Evolutionary conservation across 2,113 vertebrate genomes (phyloP), one percentile per base, ranked within the genome.

Genomic region (Alligator sinensis): DNA sequence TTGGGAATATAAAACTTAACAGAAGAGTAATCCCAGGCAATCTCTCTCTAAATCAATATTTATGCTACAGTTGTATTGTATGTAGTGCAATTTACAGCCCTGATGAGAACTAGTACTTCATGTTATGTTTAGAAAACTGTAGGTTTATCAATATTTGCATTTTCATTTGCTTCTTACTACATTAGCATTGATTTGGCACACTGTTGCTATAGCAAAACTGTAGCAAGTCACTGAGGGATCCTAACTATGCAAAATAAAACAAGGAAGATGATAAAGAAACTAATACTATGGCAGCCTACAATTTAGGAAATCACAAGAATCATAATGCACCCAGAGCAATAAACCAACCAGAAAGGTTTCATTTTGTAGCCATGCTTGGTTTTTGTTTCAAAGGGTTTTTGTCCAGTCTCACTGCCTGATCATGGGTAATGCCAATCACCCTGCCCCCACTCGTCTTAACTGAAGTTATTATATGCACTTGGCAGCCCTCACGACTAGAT

Each of bases 151-250:
- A 74, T 22, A 74, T 47, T 30, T 74, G 70, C 34, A 47, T 22
- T 25, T 12, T 24, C 22, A 74, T 47, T 14, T 47, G 12, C 70
- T 74, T 47, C 34, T 74, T 47, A 74, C 30, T 47, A 38, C 34
- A 74, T 74, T 55, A 87, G 58, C 19, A 2, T 34, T 47, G 15
- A 21, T 60, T 24, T n/a, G 70, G 83, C 64, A 57, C n/a, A 0
- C 21, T 0, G 2, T 74, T 76, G 57, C 79, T 82, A 63, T 15
- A 86, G 94, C 81, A 89, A 78, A 9, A 57, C 76, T 9, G 61
- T 5, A 19, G 76, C 10, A 2, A 27, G 80, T 88, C 92, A 76
- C 95, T 87, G 84, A 97, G 86, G 94, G 92, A 90, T 9, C 28
- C 6, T 78, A 25, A 78, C 16, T 7, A 57, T 15, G 16, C 55